Conservation (phyloP, 1,140 invertebrate genomes). For the Anoplophora glabripennis region DNA sequence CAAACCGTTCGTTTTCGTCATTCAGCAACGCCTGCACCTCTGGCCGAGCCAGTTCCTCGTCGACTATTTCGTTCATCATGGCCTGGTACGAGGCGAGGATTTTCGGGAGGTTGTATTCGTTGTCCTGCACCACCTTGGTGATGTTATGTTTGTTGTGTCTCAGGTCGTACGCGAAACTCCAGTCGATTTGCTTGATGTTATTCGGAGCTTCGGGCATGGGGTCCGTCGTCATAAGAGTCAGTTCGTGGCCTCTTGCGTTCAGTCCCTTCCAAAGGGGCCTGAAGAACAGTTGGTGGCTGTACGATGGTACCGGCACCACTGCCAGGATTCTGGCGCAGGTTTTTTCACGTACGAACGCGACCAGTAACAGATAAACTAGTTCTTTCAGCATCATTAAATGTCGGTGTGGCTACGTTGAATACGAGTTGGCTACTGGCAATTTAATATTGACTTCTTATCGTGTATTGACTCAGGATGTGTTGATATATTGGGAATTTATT, state of each 20-base stretch:
- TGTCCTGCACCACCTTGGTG: conserved; percentile 16
- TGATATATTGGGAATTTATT: no score
- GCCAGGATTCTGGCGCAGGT: conserved; percentile 45
- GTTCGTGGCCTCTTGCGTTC: conserved; percentile 48
- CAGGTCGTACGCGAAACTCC: conserved; percentile 8
- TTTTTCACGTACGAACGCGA: background rate
- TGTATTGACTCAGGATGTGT: no score
- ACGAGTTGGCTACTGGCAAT: no score
- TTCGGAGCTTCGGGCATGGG: conserved; percentile 36
- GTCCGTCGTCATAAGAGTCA: conserved; percentile 47
- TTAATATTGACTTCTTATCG: no score
- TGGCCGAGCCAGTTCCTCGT: conserved; percentile 26
- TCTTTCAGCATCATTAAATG: no score
- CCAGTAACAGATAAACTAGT: background rate
- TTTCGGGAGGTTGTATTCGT: conserved; percentile 20
- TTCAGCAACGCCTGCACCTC: conserved; percentile 40
- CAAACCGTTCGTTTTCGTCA: conserved; percentile 35
- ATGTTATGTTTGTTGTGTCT: conserved; percentile 26
- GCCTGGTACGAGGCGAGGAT: conserved; percentile 5
- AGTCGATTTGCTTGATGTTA: conserved; percentile 16
- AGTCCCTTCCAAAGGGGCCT: conserved; percentile 40
- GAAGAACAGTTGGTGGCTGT: conserved; percentile 51
- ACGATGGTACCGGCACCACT: conserved; percentile 43
- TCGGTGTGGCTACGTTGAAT: no score
- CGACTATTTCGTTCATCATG: conserved; percentile 13